These are phyloP conservation scores for Tupaia chinensis DNA, from an alignment of 2,113 vertebrate species.

Conservation along the genomic window DNA sequence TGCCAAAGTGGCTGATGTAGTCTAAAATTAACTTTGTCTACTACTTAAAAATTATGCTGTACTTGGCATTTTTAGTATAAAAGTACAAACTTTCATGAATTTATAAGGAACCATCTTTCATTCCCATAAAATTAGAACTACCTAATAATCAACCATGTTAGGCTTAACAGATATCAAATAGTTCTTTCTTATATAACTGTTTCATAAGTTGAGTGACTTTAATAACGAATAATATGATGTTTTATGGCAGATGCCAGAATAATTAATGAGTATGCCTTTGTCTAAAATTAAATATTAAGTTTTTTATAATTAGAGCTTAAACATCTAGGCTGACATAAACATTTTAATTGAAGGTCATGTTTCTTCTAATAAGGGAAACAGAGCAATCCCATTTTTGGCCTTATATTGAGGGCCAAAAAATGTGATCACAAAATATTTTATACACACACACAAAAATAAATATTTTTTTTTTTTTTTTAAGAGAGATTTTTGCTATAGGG, in stretches of 20 bases:
- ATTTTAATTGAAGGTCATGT: not conserved
- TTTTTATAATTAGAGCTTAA: not conserved
- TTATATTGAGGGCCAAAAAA: not conserved
- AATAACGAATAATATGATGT: not conserved
- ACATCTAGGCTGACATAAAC: not conserved
- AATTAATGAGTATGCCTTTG: not conserved
- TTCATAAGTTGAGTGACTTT: not conserved
- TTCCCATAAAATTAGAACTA: not conserved
- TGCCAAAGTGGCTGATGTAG: conserved; percentile 66
- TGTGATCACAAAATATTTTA: not conserved
- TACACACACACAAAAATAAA: not conserved
- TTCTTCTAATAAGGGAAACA: conserved; percentile 18
- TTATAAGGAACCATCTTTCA: conserved; percentile 44
- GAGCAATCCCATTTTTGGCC: not conserved
- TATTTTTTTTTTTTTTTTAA: too few relatives aligned
- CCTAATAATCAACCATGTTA: not conserved
- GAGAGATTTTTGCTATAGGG: too few relatives aligned
- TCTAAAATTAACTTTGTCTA: conserved; percentile 67
- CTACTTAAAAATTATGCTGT: conserved; percentile 61
- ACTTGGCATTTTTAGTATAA: conserved; percentile 61
- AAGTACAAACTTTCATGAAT: conserved; percentile 62
- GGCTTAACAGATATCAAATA: not conserved
- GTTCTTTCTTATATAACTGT: not conserved
- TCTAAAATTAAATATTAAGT: conserved; percentile 3
- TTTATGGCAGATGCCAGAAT: not conserved